Base-by-base conservation (phyloP, 2,888 invertebrate species). In the Barypeithes pellucidus region DNA sequence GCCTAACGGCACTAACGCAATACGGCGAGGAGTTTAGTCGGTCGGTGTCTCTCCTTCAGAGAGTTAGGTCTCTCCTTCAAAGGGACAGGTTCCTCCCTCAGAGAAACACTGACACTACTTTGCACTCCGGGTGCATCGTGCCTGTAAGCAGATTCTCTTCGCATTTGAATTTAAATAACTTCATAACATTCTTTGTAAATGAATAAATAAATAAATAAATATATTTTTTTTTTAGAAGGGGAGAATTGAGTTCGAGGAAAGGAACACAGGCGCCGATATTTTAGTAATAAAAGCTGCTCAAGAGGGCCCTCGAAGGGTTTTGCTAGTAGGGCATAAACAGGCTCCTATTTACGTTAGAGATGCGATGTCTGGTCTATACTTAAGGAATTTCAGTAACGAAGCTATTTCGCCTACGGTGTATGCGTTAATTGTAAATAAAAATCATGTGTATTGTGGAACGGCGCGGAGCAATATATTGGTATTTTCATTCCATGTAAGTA, bases 391-490 rank as follows among this genome's bases (percentile, higher is more conserved):
- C 22, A 61, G 43, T 50, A 47, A 61, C 47, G 41, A 65, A 9
- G 72, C 90, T 80, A 80, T 88, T 84, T 87, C 85, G 47, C 87
- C 89, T 80, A 92, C 93, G 0, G 92, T 94, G 0, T 94, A 93
- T 81, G 91, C 92, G 7, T 83, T 94, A 67, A 85, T 93, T n/a
- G 88, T 91, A 77, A 89, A 91, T 79, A 89, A 90, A 41, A 91
- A 90, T 67, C 88, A 90, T 74, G 88, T 94, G n/a, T 94, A 91
- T 83, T 94, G 93, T 80, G 94, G 94, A 5, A 94, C 94, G 0
- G 92, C 91, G 80, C 90, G 89, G 76, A 90, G 91, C 76, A 90
- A 91, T 79, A 91, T 94, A 82, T 89, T 91, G 73, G 91, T 91
- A n/a, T 92, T 91, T 82, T 92, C 93, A 84, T 94, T 94, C 86